phyloP scores from a whole-genome alignment of 2,888 invertebrate species.

The Drosophila meridionalis region DNA sequence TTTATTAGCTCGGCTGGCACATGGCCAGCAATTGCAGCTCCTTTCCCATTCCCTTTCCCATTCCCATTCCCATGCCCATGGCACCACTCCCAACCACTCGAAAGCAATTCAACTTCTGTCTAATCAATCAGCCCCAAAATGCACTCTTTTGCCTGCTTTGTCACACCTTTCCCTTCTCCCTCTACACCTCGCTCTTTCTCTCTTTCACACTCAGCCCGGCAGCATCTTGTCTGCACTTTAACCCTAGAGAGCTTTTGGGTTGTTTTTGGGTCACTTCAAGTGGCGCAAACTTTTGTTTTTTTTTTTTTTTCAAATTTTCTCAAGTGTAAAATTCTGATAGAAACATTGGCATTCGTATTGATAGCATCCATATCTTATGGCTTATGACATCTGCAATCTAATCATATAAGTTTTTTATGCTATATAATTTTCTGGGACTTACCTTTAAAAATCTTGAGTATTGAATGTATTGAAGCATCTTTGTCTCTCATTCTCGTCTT shows the following conservation, averaged over 20 bases:
- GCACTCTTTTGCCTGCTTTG: conserved; percentile 2
- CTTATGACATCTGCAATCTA: background rate
- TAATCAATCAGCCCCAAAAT: conserved; percentile 62
- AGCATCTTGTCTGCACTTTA: conserved; percentile 46
- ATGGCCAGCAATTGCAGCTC: conserved; percentile 45
- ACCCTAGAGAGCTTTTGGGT: conserved; percentile 47
- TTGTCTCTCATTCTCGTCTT: background rate
- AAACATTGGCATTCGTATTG: background rate
- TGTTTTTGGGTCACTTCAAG: background rate
- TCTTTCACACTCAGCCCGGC: conserved; percentile 16
- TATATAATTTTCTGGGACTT: background rate
- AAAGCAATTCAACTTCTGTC: conserved; percentile 51
- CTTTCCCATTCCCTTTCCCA: conserved; percentile 8
- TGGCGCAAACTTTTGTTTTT: background rate
- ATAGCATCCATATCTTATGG: background rate
- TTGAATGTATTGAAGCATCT: background rate
- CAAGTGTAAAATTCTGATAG: background rate
- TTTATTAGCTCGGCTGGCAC: conserved; percentile 61
- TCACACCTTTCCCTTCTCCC: conserved; percentile 11
- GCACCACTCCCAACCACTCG: conserved; percentile 53
- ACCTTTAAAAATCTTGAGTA: background rate
- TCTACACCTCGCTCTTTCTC: background rate
- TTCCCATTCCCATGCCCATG: conserved; percentile 5
- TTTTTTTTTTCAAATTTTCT: background rate
- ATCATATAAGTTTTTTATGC: background rate